phyloP scores from a whole-genome alignment of 2,888 invertebrate genomes.

The Lumbricus terrestris region DNA sequence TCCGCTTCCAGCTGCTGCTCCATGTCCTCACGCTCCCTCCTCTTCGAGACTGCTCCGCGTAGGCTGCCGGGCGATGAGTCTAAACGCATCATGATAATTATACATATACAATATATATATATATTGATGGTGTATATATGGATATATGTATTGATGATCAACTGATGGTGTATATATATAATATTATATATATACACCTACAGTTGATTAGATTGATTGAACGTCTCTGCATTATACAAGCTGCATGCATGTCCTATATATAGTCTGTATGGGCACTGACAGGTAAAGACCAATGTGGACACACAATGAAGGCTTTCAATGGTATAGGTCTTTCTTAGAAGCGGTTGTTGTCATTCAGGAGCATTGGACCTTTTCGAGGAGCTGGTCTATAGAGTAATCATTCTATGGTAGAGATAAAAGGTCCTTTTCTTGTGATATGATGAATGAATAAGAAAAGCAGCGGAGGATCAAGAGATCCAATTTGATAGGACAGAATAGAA shows the following conservation, averaged over 20 bases:
- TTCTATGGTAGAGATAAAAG: background rate
- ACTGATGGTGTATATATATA: too few species aligned
- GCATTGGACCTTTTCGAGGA: background rate
- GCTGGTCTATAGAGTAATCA: background rate
- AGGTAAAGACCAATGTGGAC: background rate
- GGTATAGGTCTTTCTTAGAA: background rate
- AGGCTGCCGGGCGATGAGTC: background rate
- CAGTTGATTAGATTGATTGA: background rate
- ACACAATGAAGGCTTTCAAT: background rate
- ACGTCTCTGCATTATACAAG: background rate
- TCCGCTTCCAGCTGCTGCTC: background rate
- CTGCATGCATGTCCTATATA: too few species aligned
- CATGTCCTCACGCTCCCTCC: background rate
- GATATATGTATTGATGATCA: too few species aligned
- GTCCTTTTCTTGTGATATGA: too few species aligned
- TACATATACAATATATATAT: too few species aligned
- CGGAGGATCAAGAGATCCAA: background rate
- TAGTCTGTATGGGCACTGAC: background rate
- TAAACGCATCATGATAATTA: background rate
- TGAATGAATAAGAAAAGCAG: background rate
- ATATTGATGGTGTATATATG: too few species aligned
- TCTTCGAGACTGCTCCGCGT: background rate
- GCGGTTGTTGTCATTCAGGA: background rate
- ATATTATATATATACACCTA: too few species aligned
- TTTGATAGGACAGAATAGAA: background rate